A percentile compares a stretch with the other conserved stretches of the same genome.
These are phyloP conservation scores for Ceramica pisi DNA, from an alignment of 2,888 invertebrate genomes.

Conservation along the genomic window DNA sequence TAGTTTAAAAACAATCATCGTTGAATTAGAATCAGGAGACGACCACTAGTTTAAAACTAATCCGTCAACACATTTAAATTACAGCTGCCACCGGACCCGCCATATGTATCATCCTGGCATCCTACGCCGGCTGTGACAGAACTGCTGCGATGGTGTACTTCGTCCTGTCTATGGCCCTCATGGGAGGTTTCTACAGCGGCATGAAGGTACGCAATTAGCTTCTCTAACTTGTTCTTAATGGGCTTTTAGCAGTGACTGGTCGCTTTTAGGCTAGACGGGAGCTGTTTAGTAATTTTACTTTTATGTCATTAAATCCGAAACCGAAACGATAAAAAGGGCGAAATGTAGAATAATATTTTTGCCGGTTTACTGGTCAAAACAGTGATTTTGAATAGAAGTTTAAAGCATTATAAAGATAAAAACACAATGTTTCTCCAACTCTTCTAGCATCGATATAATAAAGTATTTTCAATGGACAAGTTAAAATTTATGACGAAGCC, in stretches of 20 bases:
- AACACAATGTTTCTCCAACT: not conserved
- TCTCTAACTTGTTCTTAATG: not conserved
- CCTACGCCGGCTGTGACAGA: constrained; percentile 91
- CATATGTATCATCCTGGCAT: constrained; percentile 92
- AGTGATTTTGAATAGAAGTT: not conserved
- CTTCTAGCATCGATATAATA: constrained; percentile 6
- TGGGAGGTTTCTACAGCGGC: constrained; percentile 93
- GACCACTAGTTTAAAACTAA: not conserved
- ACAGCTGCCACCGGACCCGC: constrained; percentile 92
- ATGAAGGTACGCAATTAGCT: constrained; percentile 87
- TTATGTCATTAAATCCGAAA: not conserved
- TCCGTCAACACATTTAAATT: constrained; percentile 56
- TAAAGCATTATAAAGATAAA: not conserved
- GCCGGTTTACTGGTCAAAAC: not conserved
- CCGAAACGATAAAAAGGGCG: not conserved
- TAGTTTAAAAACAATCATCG: not conserved
- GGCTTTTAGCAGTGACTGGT: not conserved
- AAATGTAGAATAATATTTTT: too few relatives aligned
- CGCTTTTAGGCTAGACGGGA: not conserved
- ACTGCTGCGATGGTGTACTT: constrained; percentile 90
- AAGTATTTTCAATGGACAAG: constrained; percentile 1
- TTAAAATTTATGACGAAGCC: constrained; percentile 2
- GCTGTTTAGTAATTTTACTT: not conserved
- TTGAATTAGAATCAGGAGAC: too few relatives aligned
- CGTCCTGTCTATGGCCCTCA: constrained; percentile 92